Percentiles rank a stretch among this genome's conserved stretches.
phyloP scores from a whole-genome alignment of 2,797 vertebrate genomes.

The Microcaecilia unicolor region DNA sequence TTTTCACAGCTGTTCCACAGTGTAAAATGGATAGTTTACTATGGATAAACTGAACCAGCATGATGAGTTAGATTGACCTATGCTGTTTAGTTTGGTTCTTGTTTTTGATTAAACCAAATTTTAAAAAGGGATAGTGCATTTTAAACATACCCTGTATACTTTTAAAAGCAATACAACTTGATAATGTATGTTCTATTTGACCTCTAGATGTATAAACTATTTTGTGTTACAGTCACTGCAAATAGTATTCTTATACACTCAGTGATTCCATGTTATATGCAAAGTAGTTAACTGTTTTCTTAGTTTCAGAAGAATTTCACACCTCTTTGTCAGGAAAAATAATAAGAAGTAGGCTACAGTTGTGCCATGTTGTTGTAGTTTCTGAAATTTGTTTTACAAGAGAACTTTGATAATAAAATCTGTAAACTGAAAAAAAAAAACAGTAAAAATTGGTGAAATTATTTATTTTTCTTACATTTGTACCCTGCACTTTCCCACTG shows the following conservation, averaged over 20 bases:
- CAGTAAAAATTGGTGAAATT: no score
- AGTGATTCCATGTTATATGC: slow-evolving; percentile 52
- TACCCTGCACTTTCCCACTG: no score
- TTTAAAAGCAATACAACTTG: slow-evolving; percentile 50
- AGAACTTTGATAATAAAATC: slow-evolving; percentile 87
- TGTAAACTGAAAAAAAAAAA: slow-evolving; percentile 57
- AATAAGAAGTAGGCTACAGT: slow-evolving; percentile 57
- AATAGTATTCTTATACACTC: slow-evolving; percentile 45
- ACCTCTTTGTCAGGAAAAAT: slow-evolving; percentile 58
- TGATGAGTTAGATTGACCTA: no score
- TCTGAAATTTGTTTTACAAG: slow-evolving; percentile 79
- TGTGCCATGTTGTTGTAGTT: slow-evolving; percentile 77
- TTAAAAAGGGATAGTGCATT: slow-evolving; percentile 44
- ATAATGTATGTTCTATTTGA: slow-evolving; percentile 57
- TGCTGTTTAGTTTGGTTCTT: slow-evolving; percentile 36
- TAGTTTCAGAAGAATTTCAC: slow-evolving; percentile 42
- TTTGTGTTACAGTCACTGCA: slow-evolving; percentile 55
- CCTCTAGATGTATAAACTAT: slow-evolving; percentile 54
- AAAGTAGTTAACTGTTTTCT: slow-evolving; percentile 52
- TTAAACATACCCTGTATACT: slow-evolving; percentile 48
- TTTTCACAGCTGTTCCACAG: no score
- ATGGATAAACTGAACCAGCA: no score
- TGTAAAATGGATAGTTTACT: no score
- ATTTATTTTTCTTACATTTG: no score
- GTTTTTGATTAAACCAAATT: slow-evolving; percentile 14